Evolutionary conservation across 2,888 invertebrate genomes (phyloP), one percentile per base, ranked within the genome.

Genomic region (Heliconius hortense): DNA sequence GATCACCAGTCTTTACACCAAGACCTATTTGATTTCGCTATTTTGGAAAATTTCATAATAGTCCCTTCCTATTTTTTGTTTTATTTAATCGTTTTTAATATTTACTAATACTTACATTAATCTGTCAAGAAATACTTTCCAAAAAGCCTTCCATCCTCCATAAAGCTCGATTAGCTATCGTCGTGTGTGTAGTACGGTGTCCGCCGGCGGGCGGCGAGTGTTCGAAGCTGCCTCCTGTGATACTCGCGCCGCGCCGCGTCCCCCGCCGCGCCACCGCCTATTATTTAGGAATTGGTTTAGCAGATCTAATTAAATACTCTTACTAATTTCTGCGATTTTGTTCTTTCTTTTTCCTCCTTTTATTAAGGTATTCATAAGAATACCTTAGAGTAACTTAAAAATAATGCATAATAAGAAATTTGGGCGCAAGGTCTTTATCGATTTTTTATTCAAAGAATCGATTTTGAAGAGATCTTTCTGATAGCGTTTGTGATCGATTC

Each of bases 161-260:
- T 43, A 43, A 21, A 56, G n/a, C 31, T 31, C 28, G 35, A 63
- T 31, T 63, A 63, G 8, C 10, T 63, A 21, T 13, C 18, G 8
- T 21, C 48, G 48, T 18, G 18, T 68, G 43, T 43, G 43, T 5
- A 15, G 43, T 43, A 43, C 43, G 43, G 48, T 28, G 53, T 28
- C 67, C 48, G 76, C 69, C 76, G 78, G 76, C 79, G 76, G 79
- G 80, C 79, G 82, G 81, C 81, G 81, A 83, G 85, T 82, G 85
- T 81, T 82, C 43, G 82, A 79, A 83, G 84, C 87, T 88, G 90
- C 88, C 85, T 84, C 86, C 88, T 88, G 90, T 88, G 89, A 88
- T 87, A 87, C 84, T 80, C 82, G 85, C 82, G 79, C 82, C 77
- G 76, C 74, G 79, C 80, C 81, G 80, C 82, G 26, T n/a, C 56